Percentiles rank a stretch among this genome's conserved stretches.
phyloP scores from a whole-genome alignment of 2,797 vertebrate genomes.

The Eulemur mongoz region DNA sequence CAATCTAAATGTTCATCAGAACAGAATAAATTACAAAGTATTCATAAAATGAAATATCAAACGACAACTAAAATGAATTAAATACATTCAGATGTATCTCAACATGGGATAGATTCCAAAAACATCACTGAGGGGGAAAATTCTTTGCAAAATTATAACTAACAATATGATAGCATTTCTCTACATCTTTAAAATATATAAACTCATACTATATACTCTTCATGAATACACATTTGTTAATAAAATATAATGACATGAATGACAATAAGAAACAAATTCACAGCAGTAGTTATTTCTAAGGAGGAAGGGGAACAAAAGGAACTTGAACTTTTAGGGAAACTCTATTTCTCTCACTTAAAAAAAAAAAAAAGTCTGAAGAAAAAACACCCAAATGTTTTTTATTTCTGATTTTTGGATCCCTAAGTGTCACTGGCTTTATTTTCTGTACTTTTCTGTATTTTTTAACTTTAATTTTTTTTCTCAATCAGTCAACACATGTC shows the following conservation, averaged over 20 bases:
- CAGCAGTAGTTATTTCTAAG: not conserved
- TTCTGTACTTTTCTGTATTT: not conserved
- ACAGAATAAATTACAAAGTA: not conserved
- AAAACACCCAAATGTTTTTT: constrained; percentile 8
- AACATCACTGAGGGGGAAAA: not conserved
- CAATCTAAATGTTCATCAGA: not conserved
- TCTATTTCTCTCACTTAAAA: not conserved
- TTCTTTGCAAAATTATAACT: not conserved
- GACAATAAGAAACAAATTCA: not conserved
- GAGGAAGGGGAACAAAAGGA: not conserved
- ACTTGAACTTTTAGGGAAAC: not conserved
- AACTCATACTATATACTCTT: not conserved
- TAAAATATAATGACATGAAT: not conserved
- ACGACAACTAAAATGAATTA: not conserved
- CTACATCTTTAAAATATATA: not conserved
- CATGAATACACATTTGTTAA: not conserved
- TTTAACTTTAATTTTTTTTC: not conserved
- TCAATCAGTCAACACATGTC: not conserved
- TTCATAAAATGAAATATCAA: not conserved
- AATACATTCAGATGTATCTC: not conserved
- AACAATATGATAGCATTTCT: not conserved
- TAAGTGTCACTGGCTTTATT: not conserved
- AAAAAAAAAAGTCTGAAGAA: not conserved
- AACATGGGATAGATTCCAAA: not conserved
- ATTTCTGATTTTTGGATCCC: not conserved